Evolutionary conservation across 2,797 vertebrate species (phyloP), one percentile per base, ranked within the genome.

Genomic region (Siniperca obscura): DNA sequence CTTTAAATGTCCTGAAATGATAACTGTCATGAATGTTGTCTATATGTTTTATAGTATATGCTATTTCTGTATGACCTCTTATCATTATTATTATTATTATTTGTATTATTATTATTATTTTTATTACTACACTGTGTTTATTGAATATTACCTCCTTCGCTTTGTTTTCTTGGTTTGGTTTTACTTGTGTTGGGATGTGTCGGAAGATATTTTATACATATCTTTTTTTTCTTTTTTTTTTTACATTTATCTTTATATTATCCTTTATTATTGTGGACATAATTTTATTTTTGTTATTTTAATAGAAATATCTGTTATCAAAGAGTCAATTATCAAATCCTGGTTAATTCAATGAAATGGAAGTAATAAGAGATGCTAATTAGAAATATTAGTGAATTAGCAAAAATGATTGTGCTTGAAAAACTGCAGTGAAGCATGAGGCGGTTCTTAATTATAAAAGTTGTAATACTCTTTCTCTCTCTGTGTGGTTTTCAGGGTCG

Each of bases 401-500:
- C 38, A 2, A 4, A 59, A 22, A 1, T 68, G 7, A 0, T 38
- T 17, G 17, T 17, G 22, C 2, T 38, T 46, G 1, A 57, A 46
- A 46, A 46, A 46, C 22, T 72, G 30, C 2, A 21, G 10, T 22
- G 1, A 30, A 50, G 1, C 48, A 0, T 36, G 17, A 62, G 22
- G 10, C 14, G 14, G 1, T 50, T 5, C 1, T 59, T 21, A 0
- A 13, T 69, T 50, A 4, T 50, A 10, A 1, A 60, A 72, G 44
- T 59, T 74, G 9, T 76, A n/a, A 74, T 11, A 3, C 5, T 64
- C 5, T 67, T 2, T 71, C 13, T 57, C 11, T 61, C 1, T 50
- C 13, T 74, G 4, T 61, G 5, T 83, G 71, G 84, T 72, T 88
- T 92, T 57, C 92, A 99, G 98, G 98, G 98, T 40, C 97, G 97